These are phyloP conservation scores for Dorcus parallelipipedus DNA, from an alignment of 2,888 invertebrate genomes.

Conservation along the genomic window DNA sequence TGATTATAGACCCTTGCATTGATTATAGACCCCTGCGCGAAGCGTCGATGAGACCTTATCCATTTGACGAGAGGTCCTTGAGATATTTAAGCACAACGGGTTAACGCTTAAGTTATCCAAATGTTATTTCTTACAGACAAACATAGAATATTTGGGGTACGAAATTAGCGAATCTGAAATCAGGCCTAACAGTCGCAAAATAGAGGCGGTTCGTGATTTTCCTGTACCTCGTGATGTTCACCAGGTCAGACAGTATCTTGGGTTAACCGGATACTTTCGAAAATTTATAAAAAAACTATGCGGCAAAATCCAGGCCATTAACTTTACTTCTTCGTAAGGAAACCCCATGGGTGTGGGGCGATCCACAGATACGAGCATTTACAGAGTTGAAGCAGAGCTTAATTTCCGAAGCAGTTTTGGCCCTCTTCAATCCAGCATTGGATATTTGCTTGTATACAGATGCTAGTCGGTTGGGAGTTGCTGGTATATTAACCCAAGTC, in stretches of 20 bases:
- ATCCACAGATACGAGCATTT: not conserved
- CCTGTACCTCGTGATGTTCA: constrained; percentile 29
- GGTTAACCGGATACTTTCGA: constrained; percentile 30
- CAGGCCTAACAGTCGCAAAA: not conserved
- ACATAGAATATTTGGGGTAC: no score
- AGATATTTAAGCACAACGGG: no score
- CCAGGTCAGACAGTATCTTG: constrained; percentile 29
- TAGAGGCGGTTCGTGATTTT: constrained; percentile 28
- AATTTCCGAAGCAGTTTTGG: constrained; percentile 13
- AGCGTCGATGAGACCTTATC: no score
- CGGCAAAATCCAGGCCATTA: constrained; percentile 23
- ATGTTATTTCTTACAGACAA: no score
- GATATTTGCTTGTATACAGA: not conserved
- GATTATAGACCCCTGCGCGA: no score
- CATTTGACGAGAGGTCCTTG: no score
- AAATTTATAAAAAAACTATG: constrained; percentile 31
- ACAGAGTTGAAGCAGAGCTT: not conserved
- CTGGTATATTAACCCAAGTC: no score
- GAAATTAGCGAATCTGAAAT: no score
- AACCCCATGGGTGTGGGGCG: not conserved
- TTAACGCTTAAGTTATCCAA: no score
- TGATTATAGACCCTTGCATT: no score
- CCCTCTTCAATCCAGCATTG: not conserved
- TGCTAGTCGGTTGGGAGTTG: not conserved
- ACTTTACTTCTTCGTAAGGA: constrained; percentile 22